Evolutionary conservation across 2,113 vertebrate genomes (phyloP).

Genomic region (Azemiops feae): DNA sequence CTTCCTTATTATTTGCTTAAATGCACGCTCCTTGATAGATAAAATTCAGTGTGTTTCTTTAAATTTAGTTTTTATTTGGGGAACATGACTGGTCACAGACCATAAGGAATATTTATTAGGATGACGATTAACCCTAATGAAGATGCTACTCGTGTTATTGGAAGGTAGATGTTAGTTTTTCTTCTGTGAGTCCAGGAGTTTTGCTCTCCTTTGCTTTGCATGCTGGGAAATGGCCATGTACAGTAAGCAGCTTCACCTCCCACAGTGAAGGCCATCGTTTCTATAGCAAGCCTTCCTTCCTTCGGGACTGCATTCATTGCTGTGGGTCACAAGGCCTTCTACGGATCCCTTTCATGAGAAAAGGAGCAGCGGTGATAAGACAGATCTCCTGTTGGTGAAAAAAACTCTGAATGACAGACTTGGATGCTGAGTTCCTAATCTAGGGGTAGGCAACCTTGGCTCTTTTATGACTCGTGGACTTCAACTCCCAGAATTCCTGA

Average conservation of each 20-base stretch:
- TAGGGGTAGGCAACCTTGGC: no score
- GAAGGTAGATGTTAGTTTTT: background rate
- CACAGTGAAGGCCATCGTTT: background rate
- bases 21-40: background rate
- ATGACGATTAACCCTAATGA: no score
- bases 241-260: background rate
- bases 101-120: background rate
- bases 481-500: no score
- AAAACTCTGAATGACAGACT: background rate
- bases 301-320: background rate
- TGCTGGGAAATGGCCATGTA: background rate
- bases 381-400: background rate
- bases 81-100: no score
- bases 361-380: background rate
- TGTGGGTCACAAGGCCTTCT: background rate
- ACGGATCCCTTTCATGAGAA: rapidly evolving
- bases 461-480: no score
- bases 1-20: background rate
- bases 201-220: background rate
- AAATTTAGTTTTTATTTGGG: no score
- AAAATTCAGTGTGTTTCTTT: background rate
- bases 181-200: background rate
- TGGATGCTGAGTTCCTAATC: background rate
- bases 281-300: background rate
- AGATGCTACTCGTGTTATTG: background rate